Base-by-base conservation (phyloP, 2,797 vertebrate genomes). In the Pseudomugil gertrudae region DNA sequence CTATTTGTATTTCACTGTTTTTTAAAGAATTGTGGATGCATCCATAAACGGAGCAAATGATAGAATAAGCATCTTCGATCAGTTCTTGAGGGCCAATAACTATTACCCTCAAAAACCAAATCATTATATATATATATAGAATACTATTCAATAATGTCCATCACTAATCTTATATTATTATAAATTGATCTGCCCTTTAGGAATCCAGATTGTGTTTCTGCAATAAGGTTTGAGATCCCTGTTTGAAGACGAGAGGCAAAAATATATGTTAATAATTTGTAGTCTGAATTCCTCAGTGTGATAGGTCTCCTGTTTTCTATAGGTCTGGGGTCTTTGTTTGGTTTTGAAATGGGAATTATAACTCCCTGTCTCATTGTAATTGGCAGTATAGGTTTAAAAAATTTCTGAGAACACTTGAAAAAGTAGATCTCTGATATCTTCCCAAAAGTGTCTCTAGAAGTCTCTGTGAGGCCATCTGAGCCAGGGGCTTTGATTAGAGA, bases 131-230 rank as follows among this genome's bases (percentile, higher is more conserved):
- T n/a, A n/a, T n/a, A n/a, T n/a, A n/a, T n/a, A n/a, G n/a, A n/a
- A n/a, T n/a, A n/a, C n/a, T n/a, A 56, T 27, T 66, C 24, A 17
- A 35, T 47, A 19, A 50, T 24, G 21, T 56, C 52, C 43, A 32
- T 33, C 23, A 56, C 30, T 21, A 65, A 14, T 47, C 63, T 45
- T 19, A 55, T 35, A 13, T 56, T 56, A 19, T 35, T 65, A n/a
- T 17, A 23, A 4, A 65, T 45, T 47, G 63, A 65, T 21, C 52
- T 17, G 15, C 51, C 15, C 10, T 55, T 65, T 43, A 55, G 45
- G 30, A 60, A 47, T 1, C 36, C 58, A 7, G 58, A 48, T 30
- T 32, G 27, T 19, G 36, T 19, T 29, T 29, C 57, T 19, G 1
- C 6, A 29, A 29, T 27, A 19, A 45, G 11, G 17, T 38, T 4